These are phyloP conservation scores for Cremastobaeus sp. DNA, from an alignment of 2,888 invertebrate genomes.

Conservation along the genomic window DNA sequence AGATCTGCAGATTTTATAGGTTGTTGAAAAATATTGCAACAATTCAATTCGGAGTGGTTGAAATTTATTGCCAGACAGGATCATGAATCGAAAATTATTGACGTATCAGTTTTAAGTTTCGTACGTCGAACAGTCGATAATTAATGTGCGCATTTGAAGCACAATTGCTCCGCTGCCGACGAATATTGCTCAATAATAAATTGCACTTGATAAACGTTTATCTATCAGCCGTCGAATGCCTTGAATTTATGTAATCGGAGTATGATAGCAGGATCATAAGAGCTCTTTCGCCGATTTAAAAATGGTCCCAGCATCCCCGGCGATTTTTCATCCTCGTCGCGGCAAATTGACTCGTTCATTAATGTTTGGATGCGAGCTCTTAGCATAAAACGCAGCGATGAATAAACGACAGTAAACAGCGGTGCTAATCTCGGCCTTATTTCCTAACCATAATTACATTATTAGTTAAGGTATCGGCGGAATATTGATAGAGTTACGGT, in stretches of 20 bases:
- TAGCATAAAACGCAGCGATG: too few species aligned
- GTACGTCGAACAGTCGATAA: slow-evolving; percentile 10
- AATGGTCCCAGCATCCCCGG: neutral
- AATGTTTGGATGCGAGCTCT: too few species aligned
- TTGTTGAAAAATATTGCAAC: too few species aligned
- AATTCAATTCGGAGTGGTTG: too few species aligned
- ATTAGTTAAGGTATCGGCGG: slow-evolving; percentile 23
- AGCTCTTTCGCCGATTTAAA: slow-evolving; percentile 17
- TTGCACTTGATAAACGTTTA: slow-evolving; percentile 40
- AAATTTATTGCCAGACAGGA: neutral
- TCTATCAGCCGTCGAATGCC: slow-evolving; percentile 37
- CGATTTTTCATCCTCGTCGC: too few species aligned
- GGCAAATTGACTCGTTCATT: too few species aligned
- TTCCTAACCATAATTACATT: too few species aligned
- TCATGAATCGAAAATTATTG: slow-evolving; percentile 19
- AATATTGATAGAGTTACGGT: slow-evolving; percentile 43
- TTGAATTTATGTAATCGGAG: slow-evolving; percentile 37
- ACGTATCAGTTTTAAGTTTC: slow-evolving; percentile 20
- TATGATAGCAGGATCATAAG: slow-evolving; percentile 14
- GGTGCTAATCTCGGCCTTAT: too few species aligned
- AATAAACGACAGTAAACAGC: too few species aligned
- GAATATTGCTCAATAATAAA: slow-evolving; percentile 50
- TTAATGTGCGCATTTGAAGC: slow-evolving; percentile 28
- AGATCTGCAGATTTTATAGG: too few species aligned
- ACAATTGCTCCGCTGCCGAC: slow-evolving; percentile 12